A percentile compares a stretch with the other conserved stretches of the same genome.
Conservation (phyloP, 2,797 vertebrate species). For the Enteromius fasciolatus region DNA sequence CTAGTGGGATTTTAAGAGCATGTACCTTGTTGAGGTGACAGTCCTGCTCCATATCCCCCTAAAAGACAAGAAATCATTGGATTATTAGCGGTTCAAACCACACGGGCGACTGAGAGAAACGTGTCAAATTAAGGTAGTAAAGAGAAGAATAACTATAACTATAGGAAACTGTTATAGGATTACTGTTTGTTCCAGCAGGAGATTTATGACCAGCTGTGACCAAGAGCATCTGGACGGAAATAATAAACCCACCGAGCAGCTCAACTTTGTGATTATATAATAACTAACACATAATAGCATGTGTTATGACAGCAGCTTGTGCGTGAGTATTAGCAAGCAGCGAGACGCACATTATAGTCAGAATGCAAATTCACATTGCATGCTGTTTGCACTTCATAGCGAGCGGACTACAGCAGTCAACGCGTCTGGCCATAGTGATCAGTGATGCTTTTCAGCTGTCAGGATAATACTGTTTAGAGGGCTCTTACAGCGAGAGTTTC, state of each 20-base stretch:
- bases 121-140: background rate
- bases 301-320: background rate
- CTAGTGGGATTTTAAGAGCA: background rate
- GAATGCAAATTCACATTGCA: slow-evolving; percentile 42
- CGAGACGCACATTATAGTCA: background rate
- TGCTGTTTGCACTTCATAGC: slow-evolving; percentile 52
- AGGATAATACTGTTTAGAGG: background rate
- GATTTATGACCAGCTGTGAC: slow-evolving; percentile 30
- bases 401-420: slow-evolving; percentile 21
- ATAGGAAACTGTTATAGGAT: background rate
- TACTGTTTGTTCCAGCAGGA: slow-evolving; percentile 10
- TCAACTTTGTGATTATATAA: slow-evolving; percentile 1
- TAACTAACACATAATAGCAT: background rate
- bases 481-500: background rate
- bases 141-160: background rate
- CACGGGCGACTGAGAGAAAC: background rate
- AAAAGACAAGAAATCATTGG: slow-evolving; percentile 55
- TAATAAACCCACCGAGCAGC: slow-evolving; percentile 3
- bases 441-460: slow-evolving; percentile 23
- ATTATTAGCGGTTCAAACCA: background rate
- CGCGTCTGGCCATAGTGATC: background rate
- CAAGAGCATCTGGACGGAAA: slow-evolving; percentile 10
- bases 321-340: background rate
- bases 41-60: slow-evolving; percentile 73
- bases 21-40: slow-evolving; percentile 81